A percentile compares a stretch with the other conserved stretches of the same genome.
These are phyloP conservation scores for Anadara kagoshimensis DNA, from an alignment of 1,140 invertebrate genomes.

Conservation along the genomic window DNA sequence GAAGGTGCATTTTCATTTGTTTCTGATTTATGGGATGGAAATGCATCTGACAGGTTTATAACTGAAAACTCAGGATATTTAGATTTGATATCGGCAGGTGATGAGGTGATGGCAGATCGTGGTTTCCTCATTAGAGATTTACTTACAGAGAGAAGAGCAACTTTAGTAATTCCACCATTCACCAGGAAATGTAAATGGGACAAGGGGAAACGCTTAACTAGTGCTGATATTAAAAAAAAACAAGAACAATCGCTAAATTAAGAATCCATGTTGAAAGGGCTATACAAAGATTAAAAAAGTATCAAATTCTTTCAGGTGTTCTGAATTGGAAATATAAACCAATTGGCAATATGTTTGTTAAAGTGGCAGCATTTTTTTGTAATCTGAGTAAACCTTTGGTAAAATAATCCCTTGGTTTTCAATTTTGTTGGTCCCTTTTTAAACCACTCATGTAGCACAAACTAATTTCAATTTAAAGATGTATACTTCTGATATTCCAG, in stretches of 20 bases:
- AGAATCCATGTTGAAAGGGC: conserved; percentile 66
- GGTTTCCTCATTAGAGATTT: conserved; percentile 38
- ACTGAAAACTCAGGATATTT: too few species aligned
- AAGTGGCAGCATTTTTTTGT: conserved; percentile 15
- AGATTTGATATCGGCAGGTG: too few species aligned
- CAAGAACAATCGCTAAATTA: conserved; percentile 52
- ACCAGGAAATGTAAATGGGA: conserved; percentile 19
- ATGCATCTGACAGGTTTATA: conserved; percentile 35
- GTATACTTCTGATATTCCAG: not conserved
- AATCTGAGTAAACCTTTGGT: conserved; percentile 12
- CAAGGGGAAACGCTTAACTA: conserved; percentile 36
- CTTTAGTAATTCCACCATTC: conserved; percentile 26
- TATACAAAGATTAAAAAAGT: conserved; percentile 45
- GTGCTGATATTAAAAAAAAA: conserved; percentile 44
- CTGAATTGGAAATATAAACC: conserved; percentile 15
- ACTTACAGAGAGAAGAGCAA: conserved; percentile 2
- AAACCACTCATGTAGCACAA: not conserved
- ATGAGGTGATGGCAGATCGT: conserved; percentile 37
- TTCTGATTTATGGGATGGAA: conserved; percentile 45
- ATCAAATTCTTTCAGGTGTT: conserved; percentile 17
- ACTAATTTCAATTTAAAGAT: not conserved
- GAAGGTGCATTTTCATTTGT: conserved; percentile 35
- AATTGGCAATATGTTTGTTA: conserved; percentile 5
- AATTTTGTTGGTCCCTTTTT: not conserved
- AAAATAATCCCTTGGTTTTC: not conserved